These are phyloP conservation scores for Monoplex corrugatus DNA, from an alignment of 2,888 invertebrate species.

Conservation along the genomic window DNA sequence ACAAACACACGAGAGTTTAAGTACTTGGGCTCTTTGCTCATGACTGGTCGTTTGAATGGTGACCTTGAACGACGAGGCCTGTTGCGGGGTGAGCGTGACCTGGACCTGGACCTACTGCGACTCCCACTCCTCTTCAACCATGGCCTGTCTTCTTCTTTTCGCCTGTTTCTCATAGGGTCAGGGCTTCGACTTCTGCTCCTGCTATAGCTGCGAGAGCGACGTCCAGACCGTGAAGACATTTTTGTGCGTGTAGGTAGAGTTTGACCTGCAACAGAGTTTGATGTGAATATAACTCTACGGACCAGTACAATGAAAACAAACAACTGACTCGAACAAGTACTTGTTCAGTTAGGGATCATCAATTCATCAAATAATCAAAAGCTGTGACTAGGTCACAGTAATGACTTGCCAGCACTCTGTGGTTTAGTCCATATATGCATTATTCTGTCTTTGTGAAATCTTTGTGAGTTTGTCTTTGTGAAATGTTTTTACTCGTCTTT, in stretches of 20 bases:
- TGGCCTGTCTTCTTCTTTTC: slow-evolving; percentile 44
- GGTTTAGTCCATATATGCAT: too few species aligned
- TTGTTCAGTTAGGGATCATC: too few species aligned
- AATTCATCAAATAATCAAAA: too few species aligned
- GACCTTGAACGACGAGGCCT: slow-evolving; percentile 37
- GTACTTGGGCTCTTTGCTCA: slow-evolving; percentile 87
- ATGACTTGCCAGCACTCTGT: too few species aligned
- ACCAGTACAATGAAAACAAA: too few species aligned
- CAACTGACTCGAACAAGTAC: too few species aligned
- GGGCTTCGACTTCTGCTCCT: slow-evolving; percentile 55
- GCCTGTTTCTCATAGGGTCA: slow-evolving; percentile 42
- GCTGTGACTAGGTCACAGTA: too few species aligned
- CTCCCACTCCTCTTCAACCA: slow-evolving; percentile 48
- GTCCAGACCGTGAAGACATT: slow-evolving; percentile 21
- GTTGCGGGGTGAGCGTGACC: slow-evolving; percentile 38
- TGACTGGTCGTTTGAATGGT: slow-evolving; percentile 52
- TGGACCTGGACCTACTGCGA: slow-evolving; percentile 19
- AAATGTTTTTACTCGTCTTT: too few species aligned
- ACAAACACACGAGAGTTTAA: slow-evolving; percentile 90
- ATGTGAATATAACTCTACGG: too few species aligned
- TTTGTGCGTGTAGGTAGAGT: not conserved
- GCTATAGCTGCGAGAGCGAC: slow-evolving; percentile 57
- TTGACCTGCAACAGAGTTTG: not conserved
- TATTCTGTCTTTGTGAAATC: too few species aligned
- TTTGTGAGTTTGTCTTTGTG: too few species aligned